Conservation (phyloP, 2,888 invertebrate genomes). For the Cerastis rubricosa region DNA sequence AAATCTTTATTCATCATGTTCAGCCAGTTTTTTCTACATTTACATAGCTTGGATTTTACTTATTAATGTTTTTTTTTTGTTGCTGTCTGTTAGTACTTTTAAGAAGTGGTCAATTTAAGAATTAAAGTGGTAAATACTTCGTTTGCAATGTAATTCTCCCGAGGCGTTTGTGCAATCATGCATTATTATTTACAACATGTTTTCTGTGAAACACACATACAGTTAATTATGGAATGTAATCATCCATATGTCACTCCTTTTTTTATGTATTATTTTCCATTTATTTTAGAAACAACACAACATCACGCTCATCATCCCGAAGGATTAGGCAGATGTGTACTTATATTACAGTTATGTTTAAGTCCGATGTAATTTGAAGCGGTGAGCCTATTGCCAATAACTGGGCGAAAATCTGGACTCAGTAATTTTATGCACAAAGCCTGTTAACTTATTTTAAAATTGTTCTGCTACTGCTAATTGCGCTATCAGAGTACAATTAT, state of each 20-base stretch:
- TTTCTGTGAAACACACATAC: constrained; percentile 1
- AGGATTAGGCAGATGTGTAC: not conserved
- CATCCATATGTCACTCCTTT: not conserved
- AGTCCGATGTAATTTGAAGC: not conserved
- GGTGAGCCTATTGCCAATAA: not conserved
- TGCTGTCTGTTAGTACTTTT: not conserved
- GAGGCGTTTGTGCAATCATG: constrained; percentile 17
- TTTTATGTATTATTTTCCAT: not conserved
- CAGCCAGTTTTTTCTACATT: not conserved
- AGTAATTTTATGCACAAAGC: not conserved
- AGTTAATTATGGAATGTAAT: constrained; percentile 7
- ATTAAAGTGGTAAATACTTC: not conserved
- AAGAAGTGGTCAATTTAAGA: constrained; percentile 4
- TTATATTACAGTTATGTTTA: not conserved
- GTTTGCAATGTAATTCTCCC: constrained; percentile 11
- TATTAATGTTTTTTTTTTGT: not conserved
- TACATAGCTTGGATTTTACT: not conserved
- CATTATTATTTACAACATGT: not conserved
- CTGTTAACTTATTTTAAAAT: not conserved
- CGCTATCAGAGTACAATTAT: not conserved
- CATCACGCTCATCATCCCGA: not conserved
- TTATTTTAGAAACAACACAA: not conserved
- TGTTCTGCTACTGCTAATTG: not conserved
- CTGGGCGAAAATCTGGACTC: not conserved
- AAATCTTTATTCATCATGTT: not conserved